Base-by-base conservation (phyloP, 2,797 vertebrate genomes). In the Clarias fuscus region DNA sequence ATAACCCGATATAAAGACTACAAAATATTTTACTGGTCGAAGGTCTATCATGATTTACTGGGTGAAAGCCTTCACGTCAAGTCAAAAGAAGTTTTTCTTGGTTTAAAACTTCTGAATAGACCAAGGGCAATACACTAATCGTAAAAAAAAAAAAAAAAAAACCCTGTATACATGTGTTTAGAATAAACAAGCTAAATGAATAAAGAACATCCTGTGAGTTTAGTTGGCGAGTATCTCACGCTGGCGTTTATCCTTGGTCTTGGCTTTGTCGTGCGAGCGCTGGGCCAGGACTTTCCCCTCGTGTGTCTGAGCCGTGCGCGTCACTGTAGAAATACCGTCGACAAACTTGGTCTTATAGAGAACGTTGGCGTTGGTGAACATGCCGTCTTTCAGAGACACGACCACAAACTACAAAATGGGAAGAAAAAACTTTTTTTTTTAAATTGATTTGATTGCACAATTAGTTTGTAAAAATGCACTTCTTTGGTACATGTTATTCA, bases 341-440 rank as follows among this genome's bases (percentile, higher is more conserved):
- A 98, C 92, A 91, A 99, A 99, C 92, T 94, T 98, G 0, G 98
- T 99, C 93, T 96, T 98, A 92, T 96, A 99, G 68, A 99, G 96
- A 84, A 99, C 96, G 0, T 99, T 99, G 84, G 98, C 98, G 0
- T 99, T 99, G 93, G 95, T 97, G 93, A 99, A 99, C 98, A 99
- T 99, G 82, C 98, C 98, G 14, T 99, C 98, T 92, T 99, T 99
- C 71, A 99, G 93, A 7, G 98, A 99, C 81, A 99, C 98, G 62
- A 99, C 97, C 88, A 99, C 94, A 81, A 99, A 99, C 98, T 99
- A 89, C 20, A 89, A 56, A 27, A 53, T 30, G 17, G 30, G 11
- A 15, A 65, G 14, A 8, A 5, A 73, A 83, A 2, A 53, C 48
- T 14, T 14, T 53, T 33, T 33, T 33, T 33, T 30, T 2, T 1